Percentiles rank a stretch among this genome's conserved stretches.
These are phyloP conservation scores for Ectemnius cavifrons DNA, from an alignment of 2,888 invertebrate species.

Conservation along the genomic window DNA sequence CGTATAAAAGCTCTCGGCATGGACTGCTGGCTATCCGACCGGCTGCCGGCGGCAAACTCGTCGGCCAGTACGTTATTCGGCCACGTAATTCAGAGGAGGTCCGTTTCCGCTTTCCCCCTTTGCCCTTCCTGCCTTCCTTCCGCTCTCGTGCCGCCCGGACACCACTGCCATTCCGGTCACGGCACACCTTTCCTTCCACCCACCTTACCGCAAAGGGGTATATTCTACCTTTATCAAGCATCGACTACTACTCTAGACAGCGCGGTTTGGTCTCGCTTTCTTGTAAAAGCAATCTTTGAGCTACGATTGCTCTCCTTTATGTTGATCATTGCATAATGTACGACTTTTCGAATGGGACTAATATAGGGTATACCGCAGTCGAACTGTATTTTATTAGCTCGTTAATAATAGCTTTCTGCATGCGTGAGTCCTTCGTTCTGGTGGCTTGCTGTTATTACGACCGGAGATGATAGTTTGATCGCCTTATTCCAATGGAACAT, in stretches of 20 bases:
- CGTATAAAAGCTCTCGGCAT: slow-evolving; percentile 48
- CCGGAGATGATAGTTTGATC: slow-evolving; percentile 10
- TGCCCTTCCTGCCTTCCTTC: slow-evolving; percentile 15
- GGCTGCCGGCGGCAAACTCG: slow-evolving; percentile 13
- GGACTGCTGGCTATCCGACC: slow-evolving; percentile 25
- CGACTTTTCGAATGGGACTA: too few species aligned
- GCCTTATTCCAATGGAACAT: slow-evolving; percentile 6
- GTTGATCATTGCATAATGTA: too few species aligned
- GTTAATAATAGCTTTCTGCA: not conserved
- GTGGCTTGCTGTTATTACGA: not conserved
- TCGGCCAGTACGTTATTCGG: slow-evolving; percentile 37
- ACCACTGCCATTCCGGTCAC: slow-evolving; percentile 14
- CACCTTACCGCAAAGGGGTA: too few species aligned
- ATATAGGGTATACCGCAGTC: too few species aligned
- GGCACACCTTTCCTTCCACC: slow-evolving; percentile 9
- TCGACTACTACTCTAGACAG: too few species aligned
- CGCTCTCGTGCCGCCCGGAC: slow-evolving; percentile 2
- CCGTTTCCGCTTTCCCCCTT: slow-evolving; percentile 18
- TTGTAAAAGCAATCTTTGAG: too few species aligned
- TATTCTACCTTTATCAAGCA: too few species aligned
- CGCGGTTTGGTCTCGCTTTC: too few species aligned
- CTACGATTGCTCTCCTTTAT: too few species aligned
- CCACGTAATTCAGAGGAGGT: slow-evolving; percentile 52
- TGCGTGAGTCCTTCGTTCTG: slow-evolving; percentile 8
- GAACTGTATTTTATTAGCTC: not conserved